These are phyloP conservation scores for Geotrupes spiniger DNA, from an alignment of 2,888 invertebrate genomes.

Conservation along the genomic window DNA sequence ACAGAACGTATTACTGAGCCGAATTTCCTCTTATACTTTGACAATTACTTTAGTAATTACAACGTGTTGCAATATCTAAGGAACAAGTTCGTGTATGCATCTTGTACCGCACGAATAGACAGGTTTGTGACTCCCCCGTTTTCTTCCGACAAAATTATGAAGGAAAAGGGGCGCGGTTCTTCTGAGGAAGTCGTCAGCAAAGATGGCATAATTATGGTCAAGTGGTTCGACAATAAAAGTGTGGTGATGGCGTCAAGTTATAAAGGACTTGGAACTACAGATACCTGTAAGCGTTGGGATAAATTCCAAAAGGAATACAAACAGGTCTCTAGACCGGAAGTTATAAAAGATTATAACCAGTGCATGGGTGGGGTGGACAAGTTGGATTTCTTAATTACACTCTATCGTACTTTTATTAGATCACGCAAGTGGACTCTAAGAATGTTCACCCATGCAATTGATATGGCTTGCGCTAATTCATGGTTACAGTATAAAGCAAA, in stretches of 20 bases:
- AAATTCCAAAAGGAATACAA: slow-evolving; percentile 27
- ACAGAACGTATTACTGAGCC: no score
- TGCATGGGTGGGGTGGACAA: slow-evolving; percentile 37
- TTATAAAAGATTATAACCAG: slow-evolving; percentile 29
- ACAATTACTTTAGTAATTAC: not conserved
- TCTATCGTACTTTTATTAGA: slow-evolving; percentile 32
- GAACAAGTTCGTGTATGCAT: not conserved
- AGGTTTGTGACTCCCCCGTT: not conserved
- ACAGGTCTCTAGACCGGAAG: slow-evolving; percentile 28
- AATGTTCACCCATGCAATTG: slow-evolving; percentile 24
- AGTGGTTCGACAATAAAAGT: not conserved
- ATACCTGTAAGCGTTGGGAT: slow-evolving; percentile 29
- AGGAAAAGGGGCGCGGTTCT: not conserved
- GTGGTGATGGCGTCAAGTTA: slow-evolving; percentile 22
- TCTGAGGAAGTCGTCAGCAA: not conserved
- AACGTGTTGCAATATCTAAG: not conserved
- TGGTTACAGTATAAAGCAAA: slow-evolving; percentile 22
- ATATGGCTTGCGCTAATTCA: slow-evolving; percentile 25
- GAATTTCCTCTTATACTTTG: not conserved
- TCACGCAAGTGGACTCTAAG: slow-evolving; percentile 24
- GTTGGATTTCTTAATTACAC: slow-evolving; percentile 31
- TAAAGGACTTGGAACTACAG: slow-evolving; percentile 26
- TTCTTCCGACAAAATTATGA: not conserved
- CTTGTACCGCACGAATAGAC: not conserved
- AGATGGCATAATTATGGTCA: no score